These are phyloP conservation scores for Sorex maritimensis DNA, from an alignment of 2,797 vertebrate genomes.

Conservation along the genomic window DNA sequence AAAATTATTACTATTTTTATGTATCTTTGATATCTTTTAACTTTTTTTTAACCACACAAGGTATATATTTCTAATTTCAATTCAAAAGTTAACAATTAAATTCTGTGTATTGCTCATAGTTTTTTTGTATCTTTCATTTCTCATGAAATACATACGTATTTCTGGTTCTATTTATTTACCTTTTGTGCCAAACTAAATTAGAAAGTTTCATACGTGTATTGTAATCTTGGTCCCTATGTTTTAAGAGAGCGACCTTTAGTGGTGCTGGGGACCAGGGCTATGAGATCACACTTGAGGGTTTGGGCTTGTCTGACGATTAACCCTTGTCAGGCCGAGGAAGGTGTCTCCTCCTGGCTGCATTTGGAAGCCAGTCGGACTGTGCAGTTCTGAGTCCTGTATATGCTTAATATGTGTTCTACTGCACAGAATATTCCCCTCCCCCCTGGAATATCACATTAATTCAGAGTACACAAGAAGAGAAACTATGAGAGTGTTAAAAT, in stretches of 20 bases:
- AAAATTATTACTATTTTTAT: background rate
- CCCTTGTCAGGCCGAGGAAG: too few relatives aligned
- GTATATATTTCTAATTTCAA: conserved; percentile 42
- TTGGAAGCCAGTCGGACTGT: too few relatives aligned
- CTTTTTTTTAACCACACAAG: conserved; percentile 45
- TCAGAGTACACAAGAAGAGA: background rate
- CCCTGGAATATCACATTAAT: background rate
- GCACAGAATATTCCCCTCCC: too few relatives aligned
- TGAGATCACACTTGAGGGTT: too few relatives aligned
- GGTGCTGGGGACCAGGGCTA: too few relatives aligned
- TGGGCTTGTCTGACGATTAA: too few relatives aligned
- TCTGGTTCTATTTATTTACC: conserved; percentile 31
- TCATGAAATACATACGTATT: conserved; percentile 27
- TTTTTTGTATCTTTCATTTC: conserved; percentile 33
- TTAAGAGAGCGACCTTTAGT: too few relatives aligned
- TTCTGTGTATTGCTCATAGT: background rate
- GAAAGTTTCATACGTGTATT: background rate
- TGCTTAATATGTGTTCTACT: too few relatives aligned
- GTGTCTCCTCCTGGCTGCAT: too few relatives aligned
- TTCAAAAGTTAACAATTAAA: conserved; percentile 68
- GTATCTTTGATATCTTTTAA: conserved; percentile 1
- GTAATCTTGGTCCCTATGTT: background rate
- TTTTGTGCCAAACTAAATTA: conserved; percentile 7
- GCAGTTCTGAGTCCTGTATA: too few relatives aligned
- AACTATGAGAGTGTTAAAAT: background rate